Percentiles rank a stretch among this genome's conserved stretches.
phyloP scores from a whole-genome alignment of 2,797 vertebrate genomes.

The Vultur gryphus region DNA sequence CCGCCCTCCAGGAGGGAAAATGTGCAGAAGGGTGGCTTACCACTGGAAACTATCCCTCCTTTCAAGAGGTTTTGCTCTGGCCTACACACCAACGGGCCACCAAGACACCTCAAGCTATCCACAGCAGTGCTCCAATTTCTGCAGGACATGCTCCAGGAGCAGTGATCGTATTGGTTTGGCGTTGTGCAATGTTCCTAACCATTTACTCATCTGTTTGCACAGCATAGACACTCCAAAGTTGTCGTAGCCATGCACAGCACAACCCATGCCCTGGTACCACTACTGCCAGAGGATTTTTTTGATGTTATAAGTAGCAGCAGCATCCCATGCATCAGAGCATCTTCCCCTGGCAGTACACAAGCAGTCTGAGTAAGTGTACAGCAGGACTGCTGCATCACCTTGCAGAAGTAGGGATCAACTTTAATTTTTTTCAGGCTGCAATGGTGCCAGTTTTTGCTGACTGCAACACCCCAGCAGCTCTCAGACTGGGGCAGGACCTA shows the following conservation, averaged over 20 bases:
- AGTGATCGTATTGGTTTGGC: rapidly evolving
- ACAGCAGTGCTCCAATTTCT: not conserved
- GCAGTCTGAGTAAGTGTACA: not conserved
- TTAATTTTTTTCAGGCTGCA: not conserved
- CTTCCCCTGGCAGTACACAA: not conserved
- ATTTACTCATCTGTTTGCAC: not conserved
- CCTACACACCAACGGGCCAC: not conserved
- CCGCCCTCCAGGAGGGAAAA: not conserved
- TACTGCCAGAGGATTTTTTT: not conserved
- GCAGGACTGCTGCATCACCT: not conserved
- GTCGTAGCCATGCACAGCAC: not conserved
- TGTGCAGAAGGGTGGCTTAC: not conserved
- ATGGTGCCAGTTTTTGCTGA: not conserved
- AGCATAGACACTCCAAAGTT: not conserved
- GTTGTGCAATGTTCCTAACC: not conserved
- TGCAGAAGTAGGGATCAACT: not conserved
- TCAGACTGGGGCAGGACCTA: not conserved
- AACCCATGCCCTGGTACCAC: not conserved
- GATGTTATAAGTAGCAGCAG: not conserved
- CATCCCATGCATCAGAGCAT: not conserved
- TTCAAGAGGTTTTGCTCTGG: not conserved
- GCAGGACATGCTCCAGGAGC: not conserved
- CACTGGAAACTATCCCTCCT: not conserved
- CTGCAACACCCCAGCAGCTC: not conserved
- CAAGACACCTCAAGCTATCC: not conserved